phyloP scores from a whole-genome alignment of 2,797 vertebrate genomes.

The Sarcophilus harrisii region DNA sequence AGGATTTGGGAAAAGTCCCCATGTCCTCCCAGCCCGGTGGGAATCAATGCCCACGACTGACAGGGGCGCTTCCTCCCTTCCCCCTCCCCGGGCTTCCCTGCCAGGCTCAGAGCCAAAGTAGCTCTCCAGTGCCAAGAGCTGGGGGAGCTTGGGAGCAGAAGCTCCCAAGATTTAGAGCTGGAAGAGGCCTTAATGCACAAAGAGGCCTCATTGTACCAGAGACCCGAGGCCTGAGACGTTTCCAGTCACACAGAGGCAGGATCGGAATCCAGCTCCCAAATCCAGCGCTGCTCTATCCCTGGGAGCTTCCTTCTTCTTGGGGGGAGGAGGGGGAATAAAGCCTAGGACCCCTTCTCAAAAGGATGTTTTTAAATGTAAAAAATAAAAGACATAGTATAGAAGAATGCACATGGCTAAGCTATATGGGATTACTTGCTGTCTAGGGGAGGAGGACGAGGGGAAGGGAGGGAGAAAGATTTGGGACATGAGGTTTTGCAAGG shows the following conservation, averaged over 20 bases:
- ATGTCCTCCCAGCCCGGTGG: neutral
- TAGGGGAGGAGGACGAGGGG: no score
- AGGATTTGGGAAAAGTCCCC: neutral
- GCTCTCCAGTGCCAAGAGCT: neutral
- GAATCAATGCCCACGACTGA: neutral
- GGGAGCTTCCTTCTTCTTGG: neutral
- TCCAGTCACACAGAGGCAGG: neutral
- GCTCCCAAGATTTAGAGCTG: neutral
- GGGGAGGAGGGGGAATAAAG: neutral
- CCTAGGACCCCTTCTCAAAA: neutral
- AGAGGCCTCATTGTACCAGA: neutral
- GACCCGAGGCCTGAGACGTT: neutral
- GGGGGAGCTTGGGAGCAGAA: neutral
- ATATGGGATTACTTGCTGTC: no score
- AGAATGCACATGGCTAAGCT: no score
- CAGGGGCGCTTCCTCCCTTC: neutral
- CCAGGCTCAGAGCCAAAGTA: neutral
- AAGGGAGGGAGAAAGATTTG: no score
- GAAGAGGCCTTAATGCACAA: neutral
- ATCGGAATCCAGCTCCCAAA: neutral
- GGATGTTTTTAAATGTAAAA: neutral
- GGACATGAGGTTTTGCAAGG: no score
- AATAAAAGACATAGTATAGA: neutral
- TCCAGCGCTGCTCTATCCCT: neutral
- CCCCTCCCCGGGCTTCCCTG: neutral